Evolutionary conservation across 2,888 invertebrate species (phyloP).

Genomic region (Brachynemurus nebulosus): DNA sequence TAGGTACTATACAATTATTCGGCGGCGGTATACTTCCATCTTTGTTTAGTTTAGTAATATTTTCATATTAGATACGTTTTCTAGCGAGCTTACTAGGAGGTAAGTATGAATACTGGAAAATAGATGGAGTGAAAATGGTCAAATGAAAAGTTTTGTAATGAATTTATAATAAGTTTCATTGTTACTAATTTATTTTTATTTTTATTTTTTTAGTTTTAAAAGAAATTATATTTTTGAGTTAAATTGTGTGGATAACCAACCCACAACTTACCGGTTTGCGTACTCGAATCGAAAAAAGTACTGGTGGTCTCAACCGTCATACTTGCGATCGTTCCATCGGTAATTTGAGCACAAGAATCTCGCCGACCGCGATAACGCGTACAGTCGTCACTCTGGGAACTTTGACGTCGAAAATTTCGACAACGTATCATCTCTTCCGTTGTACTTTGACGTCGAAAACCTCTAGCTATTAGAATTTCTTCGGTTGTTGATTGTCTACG

Average conservation of each 20-base stretch:
- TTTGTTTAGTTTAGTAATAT: too few species aligned
- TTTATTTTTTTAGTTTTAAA: too few species aligned
- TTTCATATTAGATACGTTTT: too few species aligned
- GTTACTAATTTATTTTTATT: too few species aligned
- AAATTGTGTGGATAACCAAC: too few species aligned
- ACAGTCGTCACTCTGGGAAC: slow-evolving; percentile 77
- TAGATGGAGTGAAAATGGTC: too few species aligned
- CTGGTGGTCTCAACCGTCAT: slow-evolving; percentile 90
- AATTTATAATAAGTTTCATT: too few species aligned
- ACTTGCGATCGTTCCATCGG: slow-evolving; percentile 79
- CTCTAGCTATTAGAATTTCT: slow-evolving; percentile 79
- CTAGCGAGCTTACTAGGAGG: too few species aligned
- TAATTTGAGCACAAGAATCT: slow-evolving; percentile 80
- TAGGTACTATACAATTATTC: neutral
- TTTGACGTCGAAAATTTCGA: slow-evolving; percentile 78
- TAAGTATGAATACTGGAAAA: too few species aligned
- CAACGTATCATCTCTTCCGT: slow-evolving; percentile 89
- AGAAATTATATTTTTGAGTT: too few species aligned
- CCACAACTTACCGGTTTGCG: slow-evolving; percentile 83
- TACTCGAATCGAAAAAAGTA: slow-evolving; percentile 84
- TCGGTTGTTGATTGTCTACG: slow-evolving; percentile 82
- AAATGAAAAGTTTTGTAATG: too few species aligned
- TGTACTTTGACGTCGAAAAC: slow-evolving; percentile 79
- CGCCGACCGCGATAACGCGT: slow-evolving; percentile 55
- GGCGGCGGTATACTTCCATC: too few species aligned